Percentiles rank a stretch among this genome's conserved stretches.
Evolutionary conservation across 2,888 invertebrate species (phyloP).

Genomic region (Polydrusus pterygomalis): DNA sequence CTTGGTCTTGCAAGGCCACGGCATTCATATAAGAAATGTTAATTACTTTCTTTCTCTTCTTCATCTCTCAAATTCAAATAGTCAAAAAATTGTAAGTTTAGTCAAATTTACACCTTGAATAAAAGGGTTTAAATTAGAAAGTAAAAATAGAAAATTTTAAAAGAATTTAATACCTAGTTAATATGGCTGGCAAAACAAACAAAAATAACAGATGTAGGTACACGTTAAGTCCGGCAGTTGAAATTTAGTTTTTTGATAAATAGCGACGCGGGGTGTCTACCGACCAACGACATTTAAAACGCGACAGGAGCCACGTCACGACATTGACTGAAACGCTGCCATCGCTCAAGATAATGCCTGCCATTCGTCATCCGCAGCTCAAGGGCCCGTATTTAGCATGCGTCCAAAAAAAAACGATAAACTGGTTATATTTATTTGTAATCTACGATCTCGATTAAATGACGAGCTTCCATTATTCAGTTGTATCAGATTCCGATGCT

Average conservation of each 20-base stretch:
- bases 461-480: slow-evolving; percentile 52
- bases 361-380: slow-evolving; percentile 62
- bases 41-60: too few species aligned
- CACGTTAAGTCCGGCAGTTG: slow-evolving; percentile 40
- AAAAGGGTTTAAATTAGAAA: too few species aligned
- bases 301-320: slow-evolving; percentile 63
- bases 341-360: slow-evolving; percentile 68
- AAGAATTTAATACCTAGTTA: too few species aligned
- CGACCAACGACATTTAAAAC: slow-evolving; percentile 57
- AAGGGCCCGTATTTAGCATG: slow-evolving; percentile 55
- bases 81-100: too few species aligned
- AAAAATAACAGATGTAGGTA: slow-evolving; percentile 23
- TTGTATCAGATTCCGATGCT: slow-evolving; percentile 45
- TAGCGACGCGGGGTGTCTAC: slow-evolving; percentile 54
- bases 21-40: too few species aligned
- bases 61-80: too few species aligned
- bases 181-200: slow-evolving; percentile 5
- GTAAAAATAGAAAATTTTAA: too few species aligned
- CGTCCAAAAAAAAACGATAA: slow-evolving; percentile 47
- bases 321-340: slow-evolving; percentile 68
- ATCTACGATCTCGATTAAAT: slow-evolving; percentile 57
- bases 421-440: slow-evolving; percentile 56
- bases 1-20: too few species aligned
- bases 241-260: slow-evolving; percentile 54
- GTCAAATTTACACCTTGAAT: too few species aligned